These are phyloP conservation scores for Eubasilissa regina DNA, from an alignment of 1,140 invertebrate genomes.

Conservation along the genomic window DNA sequence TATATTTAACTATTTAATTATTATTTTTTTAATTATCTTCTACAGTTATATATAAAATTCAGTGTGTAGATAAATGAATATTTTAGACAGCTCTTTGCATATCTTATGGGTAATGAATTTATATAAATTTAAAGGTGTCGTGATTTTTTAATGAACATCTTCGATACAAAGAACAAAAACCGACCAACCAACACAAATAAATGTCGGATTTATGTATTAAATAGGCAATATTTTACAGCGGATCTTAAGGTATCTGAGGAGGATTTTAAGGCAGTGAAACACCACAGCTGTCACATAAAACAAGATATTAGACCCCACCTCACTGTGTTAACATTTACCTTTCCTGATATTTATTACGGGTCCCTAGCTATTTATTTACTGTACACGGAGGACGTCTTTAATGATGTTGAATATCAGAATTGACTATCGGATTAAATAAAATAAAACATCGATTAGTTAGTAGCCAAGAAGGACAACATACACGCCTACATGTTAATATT, in stretches of 20 bases:
- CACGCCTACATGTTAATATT: no score
- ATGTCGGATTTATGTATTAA: slow-evolving; percentile 32
- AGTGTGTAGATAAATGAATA: no score
- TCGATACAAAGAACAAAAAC: slow-evolving; percentile 22
- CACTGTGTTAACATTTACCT: slow-evolving; percentile 42
- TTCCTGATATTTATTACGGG: slow-evolving; percentile 14
- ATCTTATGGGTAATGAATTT: no score
- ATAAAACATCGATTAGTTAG: no score
- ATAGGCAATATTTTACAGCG: slow-evolving; percentile 26
- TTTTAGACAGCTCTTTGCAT: no score
- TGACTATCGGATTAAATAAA: background rate
- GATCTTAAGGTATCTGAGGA: slow-evolving; percentile 1
- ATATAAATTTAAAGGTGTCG: no score
- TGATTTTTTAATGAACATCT: no score
- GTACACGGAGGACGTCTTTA: slow-evolving; percentile 23
- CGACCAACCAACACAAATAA: slow-evolving; percentile 21
- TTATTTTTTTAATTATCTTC: no score
- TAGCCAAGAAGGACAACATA: no score
- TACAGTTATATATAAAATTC: no score
- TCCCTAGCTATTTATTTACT: slow-evolving; percentile 16
- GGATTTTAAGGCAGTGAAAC: slow-evolving; percentile 32
- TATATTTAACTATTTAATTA: no score
- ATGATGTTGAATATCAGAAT: slow-evolving; percentile 23
- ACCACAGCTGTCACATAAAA: slow-evolving; percentile 44
- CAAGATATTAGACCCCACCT: slow-evolving; percentile 51